A percentile compares a stretch with the other conserved stretches of the same genome.
phyloP scores from a whole-genome alignment of 2,888 invertebrate genomes.

The Salticus scenicus region DNA sequence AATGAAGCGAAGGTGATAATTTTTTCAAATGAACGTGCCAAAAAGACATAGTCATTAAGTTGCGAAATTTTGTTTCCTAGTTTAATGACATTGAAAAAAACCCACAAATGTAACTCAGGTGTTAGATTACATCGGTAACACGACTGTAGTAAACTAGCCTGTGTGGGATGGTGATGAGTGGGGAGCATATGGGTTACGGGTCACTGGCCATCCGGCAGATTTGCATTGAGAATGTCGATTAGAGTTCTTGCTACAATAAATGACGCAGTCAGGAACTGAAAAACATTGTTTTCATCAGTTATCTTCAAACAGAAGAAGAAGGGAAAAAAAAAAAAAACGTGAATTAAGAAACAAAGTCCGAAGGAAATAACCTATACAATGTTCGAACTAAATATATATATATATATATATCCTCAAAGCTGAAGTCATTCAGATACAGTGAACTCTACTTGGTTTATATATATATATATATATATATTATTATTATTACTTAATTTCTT shows the following conservation, averaged over 20 bases:
- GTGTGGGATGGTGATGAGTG: background rate
- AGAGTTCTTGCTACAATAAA: background rate
- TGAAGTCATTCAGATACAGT: too few relatives aligned
- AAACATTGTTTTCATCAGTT: background rate
- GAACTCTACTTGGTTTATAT: too few relatives aligned
- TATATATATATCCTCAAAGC: too few relatives aligned
- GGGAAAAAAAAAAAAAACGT: background rate
- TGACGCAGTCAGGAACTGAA: background rate
- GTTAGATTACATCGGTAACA: background rate
- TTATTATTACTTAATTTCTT: too few relatives aligned
- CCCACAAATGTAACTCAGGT: background rate
- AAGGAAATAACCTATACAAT: background rate
- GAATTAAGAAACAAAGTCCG: background rate
- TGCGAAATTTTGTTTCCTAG: background rate
- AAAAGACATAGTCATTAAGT: background rate
- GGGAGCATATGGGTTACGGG: constrained; percentile 17
- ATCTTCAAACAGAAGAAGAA: too few relatives aligned
- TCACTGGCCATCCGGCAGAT: background rate
- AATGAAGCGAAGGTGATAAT: too few relatives aligned
- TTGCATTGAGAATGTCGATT: background rate
- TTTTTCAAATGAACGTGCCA: too few relatives aligned
- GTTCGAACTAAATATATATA: too few relatives aligned
- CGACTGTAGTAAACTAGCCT: background rate
- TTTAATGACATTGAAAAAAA: background rate
- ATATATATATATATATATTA: too few relatives aligned